A percentile compares a stretch with the other conserved stretches of the same genome.
Conservation (phyloP, 2,797 vertebrate species). For the Leptodactylus fallax region DNA sequence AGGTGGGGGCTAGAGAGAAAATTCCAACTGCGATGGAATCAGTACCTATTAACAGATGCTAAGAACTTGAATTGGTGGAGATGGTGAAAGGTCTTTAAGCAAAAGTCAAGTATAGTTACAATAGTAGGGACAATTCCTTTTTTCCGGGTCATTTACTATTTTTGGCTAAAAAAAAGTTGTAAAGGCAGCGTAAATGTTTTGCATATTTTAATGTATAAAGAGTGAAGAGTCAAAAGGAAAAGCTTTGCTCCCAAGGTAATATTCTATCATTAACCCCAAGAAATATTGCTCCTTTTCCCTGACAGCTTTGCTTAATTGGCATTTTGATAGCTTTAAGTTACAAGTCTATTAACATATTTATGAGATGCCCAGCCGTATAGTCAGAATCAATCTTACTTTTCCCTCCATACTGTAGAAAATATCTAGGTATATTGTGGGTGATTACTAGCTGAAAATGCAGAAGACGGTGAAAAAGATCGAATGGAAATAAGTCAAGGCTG, state of each 20-base stretch:
- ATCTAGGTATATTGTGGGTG: not conserved
- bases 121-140: too few species aligned
- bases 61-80: too few species aligned
- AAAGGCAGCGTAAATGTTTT: not conserved
- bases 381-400: conserved; percentile 34
- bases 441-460: not conserved
- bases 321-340: conserved; percentile 56
- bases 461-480: not conserved
- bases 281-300: conserved; percentile 26
- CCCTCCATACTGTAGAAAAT: conserved; percentile 17
- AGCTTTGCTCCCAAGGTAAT: not conserved
- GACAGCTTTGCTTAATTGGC: conserved; percentile 56
- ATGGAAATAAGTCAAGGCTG: not conserved
- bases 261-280: conserved; percentile 29
- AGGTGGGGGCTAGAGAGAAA: too few species aligned
- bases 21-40: too few species aligned
- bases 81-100: too few species aligned
- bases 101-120: too few species aligned
- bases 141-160: too few species aligned
- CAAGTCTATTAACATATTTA: conserved; percentile 58
- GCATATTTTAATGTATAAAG: not conserved
- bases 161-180: not conserved
- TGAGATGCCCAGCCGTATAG: conserved; percentile 44
- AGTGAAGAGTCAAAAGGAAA: conserved; percentile 6
- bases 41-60: too few species aligned